Conservation (phyloP, 1,140 invertebrate species). For the Pseudomyrmex sp. region DNA sequence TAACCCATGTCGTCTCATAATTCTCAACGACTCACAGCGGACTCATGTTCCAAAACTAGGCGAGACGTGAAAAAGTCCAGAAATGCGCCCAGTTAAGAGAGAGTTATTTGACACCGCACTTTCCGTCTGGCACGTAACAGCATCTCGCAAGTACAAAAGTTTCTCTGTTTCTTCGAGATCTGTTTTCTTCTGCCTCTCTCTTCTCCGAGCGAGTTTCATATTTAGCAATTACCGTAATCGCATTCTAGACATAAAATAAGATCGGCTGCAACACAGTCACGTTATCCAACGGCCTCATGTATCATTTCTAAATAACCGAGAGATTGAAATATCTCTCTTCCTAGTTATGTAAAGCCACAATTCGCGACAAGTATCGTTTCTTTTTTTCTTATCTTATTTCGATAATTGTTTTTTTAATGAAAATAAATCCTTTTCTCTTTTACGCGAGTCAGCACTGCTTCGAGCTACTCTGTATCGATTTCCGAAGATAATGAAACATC, state of each 20-base stretch:
- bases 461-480: slow-evolving; percentile 1
- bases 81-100: slow-evolving; percentile 44
- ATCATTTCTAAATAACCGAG: no score
- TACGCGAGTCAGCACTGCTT: not conserved
- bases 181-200: not conserved
- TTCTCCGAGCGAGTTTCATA: not conserved
- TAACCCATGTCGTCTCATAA: slow-evolving; percentile 68
- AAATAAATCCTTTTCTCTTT: not conserved
- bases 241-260: slow-evolving; percentile 1
- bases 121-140: slow-evolving; percentile 45
- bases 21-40: slow-evolving; percentile 56
- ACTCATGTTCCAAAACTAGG: slow-evolving; percentile 58
- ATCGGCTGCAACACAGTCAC: not conserved
- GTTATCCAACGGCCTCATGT: no score
- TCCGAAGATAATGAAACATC: slow-evolving; percentile 43
- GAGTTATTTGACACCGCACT: slow-evolving; percentile 60
- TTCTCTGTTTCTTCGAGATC: slow-evolving; percentile 34
- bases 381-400: not conserved
- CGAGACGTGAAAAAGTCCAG: slow-evolving; percentile 60
- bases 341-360: no score
- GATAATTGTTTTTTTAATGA: not conserved
- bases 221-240: not conserved
- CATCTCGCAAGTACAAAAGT: slow-evolving; percentile 51
- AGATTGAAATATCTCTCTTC: not conserved
- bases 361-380: not conserved